These are phyloP conservation scores for Stomatorhinus ivindoensis DNA, from an alignment of 2,113 vertebrate genomes.

Conservation along the genomic window DNA sequence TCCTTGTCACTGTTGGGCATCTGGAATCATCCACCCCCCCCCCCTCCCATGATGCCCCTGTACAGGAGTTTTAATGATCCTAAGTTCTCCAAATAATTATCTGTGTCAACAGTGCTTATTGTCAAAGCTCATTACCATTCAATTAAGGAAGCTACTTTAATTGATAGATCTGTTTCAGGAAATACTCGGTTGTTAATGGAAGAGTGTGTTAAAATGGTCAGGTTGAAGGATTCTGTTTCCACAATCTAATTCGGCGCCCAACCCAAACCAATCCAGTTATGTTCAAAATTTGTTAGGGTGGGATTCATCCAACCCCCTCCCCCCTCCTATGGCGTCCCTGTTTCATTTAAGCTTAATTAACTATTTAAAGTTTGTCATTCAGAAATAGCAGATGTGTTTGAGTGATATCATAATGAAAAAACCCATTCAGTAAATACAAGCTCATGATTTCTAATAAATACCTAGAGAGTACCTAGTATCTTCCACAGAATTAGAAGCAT, in stretches of 20 bases:
- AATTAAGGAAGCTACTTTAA: not conserved
- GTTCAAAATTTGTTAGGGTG: not conserved
- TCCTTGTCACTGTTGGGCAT: not conserved
- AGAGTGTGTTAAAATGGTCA: not conserved
- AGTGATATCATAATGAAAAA: not conserved
- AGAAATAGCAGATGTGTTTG: not conserved
- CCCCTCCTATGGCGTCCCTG: conserved; percentile 73
- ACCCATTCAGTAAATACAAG: not conserved
- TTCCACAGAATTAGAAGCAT: not conserved
- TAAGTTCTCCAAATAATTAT: not conserved
- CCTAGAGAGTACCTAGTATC: not conserved
- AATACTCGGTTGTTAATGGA: not conserved
- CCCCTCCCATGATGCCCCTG: not conserved
- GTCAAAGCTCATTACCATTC: not conserved
- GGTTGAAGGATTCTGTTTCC: not conserved
- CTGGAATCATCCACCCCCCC: not conserved
- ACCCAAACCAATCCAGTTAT: not conserved
- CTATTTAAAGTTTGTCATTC: not conserved
- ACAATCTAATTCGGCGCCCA: not conserved
- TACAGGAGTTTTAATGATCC: not conserved
- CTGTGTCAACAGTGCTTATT: not conserved
- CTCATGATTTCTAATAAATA: not conserved
- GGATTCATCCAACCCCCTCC: not conserved
- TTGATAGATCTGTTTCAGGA: not conserved
- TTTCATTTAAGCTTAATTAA: too few relatives aligned